A percentile compares a stretch with the other conserved stretches of the same genome.
phyloP scores from a whole-genome alignment of 1,140 invertebrate species.

The Cydia fagiglandana region DNA sequence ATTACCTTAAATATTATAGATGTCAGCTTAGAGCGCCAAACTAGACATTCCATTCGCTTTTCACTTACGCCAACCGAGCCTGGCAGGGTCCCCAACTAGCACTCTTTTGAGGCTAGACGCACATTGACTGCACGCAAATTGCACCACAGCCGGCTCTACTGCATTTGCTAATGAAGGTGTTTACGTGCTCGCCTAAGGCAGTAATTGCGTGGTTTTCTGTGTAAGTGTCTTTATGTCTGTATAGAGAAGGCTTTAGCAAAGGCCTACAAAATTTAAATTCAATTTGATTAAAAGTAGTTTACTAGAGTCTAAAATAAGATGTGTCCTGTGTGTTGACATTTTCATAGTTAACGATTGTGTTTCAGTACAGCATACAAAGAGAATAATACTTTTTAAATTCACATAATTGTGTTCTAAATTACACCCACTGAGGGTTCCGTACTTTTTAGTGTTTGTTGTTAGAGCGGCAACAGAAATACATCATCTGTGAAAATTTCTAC shows the following conservation, averaged over 20 bases:
- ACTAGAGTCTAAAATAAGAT: background rate
- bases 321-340: too few species aligned
- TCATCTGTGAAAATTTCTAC: too few species aligned
- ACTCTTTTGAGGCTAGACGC: constrained; percentile 17
- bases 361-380: too few species aligned
- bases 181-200: constrained; percentile 24
- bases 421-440: too few species aligned
- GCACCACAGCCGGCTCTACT: constrained; percentile 4
- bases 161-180: constrained; percentile 23
- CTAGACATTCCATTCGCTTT: background rate
- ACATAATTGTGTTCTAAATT: too few species aligned
- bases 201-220: constrained; percentile 5
- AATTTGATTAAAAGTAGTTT: background rate
- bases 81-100: constrained; percentile 19
- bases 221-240: background rate
- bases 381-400: too few species aligned
- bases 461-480: too few species aligned
- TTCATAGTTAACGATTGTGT: too few species aligned
- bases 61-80: background rate
- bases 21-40: too few species aligned
- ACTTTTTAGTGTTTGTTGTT: too few species aligned
- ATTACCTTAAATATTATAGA: too few species aligned
- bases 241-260: background rate
- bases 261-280: background rate
- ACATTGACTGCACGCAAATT: constrained; percentile 25